Percentiles rank a stretch among this genome's conserved stretches.
phyloP scores from a whole-genome alignment of 30 jellyfish, hydroid and myxozoan species.

The Phacellophora camtschatica region DNA sequence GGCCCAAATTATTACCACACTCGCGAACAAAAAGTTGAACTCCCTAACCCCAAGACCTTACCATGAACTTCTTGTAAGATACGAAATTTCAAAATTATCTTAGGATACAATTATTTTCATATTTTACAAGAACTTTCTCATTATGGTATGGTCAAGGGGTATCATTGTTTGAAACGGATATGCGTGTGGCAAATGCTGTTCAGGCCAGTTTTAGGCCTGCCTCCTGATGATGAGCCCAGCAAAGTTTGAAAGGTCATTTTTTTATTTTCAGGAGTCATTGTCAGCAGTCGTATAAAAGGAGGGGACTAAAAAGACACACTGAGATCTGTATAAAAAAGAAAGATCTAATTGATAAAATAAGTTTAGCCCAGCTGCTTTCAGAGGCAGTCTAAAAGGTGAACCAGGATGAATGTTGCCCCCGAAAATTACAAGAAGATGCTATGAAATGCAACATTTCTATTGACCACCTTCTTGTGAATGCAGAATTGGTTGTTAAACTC shows the following conservation, averaged over 20 bases:
- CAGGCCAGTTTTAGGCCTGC: background rate
- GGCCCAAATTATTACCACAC: too few relatives aligned
- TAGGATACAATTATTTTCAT: too few relatives aligned
- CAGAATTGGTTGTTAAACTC: conserved; percentile 9
- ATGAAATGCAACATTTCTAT: background rate
- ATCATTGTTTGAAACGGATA: background rate
- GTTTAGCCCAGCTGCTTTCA: background rate
- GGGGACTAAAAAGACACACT: conserved; percentile 27
- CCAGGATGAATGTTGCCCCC: conserved; percentile 18
- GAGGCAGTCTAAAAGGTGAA: too few relatives aligned
- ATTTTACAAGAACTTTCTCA: too few relatives aligned
- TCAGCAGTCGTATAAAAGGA: background rate
- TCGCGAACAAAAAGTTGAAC: background rate
- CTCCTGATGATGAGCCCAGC: background rate
- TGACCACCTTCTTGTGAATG: conserved; percentile 18
- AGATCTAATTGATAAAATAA: too few relatives aligned
- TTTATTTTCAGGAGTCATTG: background rate
- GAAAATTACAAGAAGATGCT: background rate
- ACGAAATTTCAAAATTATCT: background rate
- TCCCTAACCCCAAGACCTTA: background rate
- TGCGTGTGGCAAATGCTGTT: background rate
- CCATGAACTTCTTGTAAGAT: background rate
- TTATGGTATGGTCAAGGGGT: too few relatives aligned
- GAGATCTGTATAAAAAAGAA: background rate
- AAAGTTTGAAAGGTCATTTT: too few relatives aligned